Evolutionary conservation across 2,113 vertebrate genomes (phyloP).

Genomic region (Oryzias javanicus): DNA sequence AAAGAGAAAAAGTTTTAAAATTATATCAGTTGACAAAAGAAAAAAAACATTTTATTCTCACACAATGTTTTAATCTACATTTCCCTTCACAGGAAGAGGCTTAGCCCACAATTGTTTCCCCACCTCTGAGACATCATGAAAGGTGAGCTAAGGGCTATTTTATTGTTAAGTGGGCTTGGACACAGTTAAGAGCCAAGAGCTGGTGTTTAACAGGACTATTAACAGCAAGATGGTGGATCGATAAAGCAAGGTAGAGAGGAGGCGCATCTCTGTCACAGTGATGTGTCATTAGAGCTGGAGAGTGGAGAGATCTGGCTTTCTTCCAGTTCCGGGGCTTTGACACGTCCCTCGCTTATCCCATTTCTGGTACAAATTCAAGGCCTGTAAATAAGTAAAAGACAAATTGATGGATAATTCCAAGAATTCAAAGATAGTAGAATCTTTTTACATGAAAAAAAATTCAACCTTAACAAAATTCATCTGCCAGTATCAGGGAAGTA

Average conservation of each 20-base stretch:
- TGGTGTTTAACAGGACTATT: constrained; percentile 85
- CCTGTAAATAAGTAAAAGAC: constrained; percentile 63
- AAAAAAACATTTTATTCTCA: too few relatives aligned
- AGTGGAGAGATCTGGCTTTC: constrained; percentile 68
- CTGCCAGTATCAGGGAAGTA: constrained; percentile 21
- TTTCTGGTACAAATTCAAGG: constrained; percentile 33
- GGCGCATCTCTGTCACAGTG: constrained; percentile 80
- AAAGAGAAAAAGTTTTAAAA: too few relatives aligned
- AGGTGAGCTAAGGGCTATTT: constrained; percentile 62
- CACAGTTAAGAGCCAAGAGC: constrained; percentile 85
- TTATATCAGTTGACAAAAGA: too few relatives aligned
- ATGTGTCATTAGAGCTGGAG: constrained; percentile 81
- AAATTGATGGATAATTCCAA: constrained; percentile 58
- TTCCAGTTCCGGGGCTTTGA: constrained; percentile 62
- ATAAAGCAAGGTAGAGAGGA: constrained; percentile 79
- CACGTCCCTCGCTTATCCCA: constrained; percentile 59
- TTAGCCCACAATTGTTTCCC: constrained; percentile 28
- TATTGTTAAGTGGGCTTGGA: constrained; percentile 85
- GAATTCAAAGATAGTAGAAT: constrained; percentile 21
- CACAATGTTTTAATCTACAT: too few relatives aligned
- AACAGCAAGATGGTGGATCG: constrained; percentile 84
- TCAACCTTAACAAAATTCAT: constrained; percentile 47
- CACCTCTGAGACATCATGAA: constrained; percentile 47
- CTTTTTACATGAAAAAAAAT: constrained; percentile 56
- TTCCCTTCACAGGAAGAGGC: background rate